phyloP scores from a whole-genome alignment of 2,113 vertebrate species.

The Onychorhynchus coronatus region DNA sequence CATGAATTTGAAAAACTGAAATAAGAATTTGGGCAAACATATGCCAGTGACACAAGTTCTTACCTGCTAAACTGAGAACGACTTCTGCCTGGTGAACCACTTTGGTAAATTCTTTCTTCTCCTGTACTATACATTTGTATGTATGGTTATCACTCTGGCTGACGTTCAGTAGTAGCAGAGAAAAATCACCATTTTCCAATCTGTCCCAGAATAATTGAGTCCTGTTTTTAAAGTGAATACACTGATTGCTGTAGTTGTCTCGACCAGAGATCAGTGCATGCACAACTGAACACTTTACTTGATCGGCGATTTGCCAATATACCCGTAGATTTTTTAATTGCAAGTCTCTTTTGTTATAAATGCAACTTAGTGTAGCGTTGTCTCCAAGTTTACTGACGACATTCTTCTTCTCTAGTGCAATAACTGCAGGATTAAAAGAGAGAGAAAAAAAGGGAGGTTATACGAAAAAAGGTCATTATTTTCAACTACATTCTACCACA shows the following conservation, averaged over 20 bases:
- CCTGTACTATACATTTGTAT: conserved; percentile 61
- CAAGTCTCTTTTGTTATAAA: not conserved
- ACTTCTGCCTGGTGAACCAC: not conserved
- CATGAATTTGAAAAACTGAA: not conserved
- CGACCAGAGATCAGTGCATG: conserved; percentile 13
- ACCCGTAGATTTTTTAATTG: conserved; percentile 1
- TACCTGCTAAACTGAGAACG: conserved; percentile 70
- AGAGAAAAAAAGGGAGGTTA: not conserved
- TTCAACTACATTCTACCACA: not conserved
- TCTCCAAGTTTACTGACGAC: conserved; percentile 54
- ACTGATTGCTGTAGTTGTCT: not conserved
- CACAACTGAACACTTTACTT: not conserved
- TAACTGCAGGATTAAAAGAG: not conserved
- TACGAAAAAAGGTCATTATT: not conserved
- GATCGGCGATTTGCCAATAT: conserved; percentile 65
- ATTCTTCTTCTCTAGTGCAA: not conserved
- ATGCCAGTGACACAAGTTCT: not conserved
- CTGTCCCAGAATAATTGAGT: conserved; percentile 29
- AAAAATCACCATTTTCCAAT: conserved; percentile 57
- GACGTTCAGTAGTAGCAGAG: conserved; percentile 57
- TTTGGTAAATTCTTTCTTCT: accelerated
- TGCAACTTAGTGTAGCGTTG: conserved; percentile 30
- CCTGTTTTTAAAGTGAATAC: conserved; percentile 46
- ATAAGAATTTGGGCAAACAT: not conserved
- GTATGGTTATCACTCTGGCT: conserved; percentile 32